Conservation (phyloP, 2,113 vertebrate genomes). For the Campylorhamphus procurvoides region DNA sequence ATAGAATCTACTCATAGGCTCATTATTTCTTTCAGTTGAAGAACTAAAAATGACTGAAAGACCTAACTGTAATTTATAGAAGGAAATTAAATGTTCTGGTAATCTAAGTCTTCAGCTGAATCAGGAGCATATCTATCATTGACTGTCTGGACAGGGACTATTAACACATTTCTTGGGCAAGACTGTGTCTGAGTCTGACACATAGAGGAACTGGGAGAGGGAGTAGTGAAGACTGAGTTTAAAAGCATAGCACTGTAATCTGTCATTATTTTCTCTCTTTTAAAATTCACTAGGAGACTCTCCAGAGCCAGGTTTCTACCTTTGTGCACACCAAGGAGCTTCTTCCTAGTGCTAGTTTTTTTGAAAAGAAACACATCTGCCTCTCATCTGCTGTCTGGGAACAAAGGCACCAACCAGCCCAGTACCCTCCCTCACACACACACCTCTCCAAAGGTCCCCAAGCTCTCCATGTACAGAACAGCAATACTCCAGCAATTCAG, state of each 20-base stretch:
- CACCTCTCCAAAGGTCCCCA: background rate
- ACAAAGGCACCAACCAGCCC: background rate
- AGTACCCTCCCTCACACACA: background rate
- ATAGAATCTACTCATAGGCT: background rate
- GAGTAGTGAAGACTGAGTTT: background rate
- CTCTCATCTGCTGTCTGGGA: background rate
- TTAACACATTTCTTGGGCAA: background rate
- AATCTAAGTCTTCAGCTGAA: background rate
- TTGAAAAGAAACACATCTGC: background rate
- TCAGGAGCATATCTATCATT: background rate
- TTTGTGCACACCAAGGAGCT: background rate
- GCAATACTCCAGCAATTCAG: background rate
- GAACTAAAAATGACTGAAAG: background rate
- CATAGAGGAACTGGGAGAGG: background rate
- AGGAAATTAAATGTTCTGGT: background rate
- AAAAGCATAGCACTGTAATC: background rate
- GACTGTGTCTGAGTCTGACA: background rate
- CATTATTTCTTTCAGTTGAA: constrained; percentile 26
- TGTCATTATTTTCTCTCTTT: background rate
- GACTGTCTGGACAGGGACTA: background rate
- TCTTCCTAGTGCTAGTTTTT: background rate
- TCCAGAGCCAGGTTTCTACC: background rate
- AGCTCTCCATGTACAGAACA: background rate
- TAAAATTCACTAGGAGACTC: background rate
- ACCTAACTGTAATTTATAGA: background rate